Base-by-base conservation (phyloP, 2,113 vertebrate species). In the Thomomys bottae region DNA sequence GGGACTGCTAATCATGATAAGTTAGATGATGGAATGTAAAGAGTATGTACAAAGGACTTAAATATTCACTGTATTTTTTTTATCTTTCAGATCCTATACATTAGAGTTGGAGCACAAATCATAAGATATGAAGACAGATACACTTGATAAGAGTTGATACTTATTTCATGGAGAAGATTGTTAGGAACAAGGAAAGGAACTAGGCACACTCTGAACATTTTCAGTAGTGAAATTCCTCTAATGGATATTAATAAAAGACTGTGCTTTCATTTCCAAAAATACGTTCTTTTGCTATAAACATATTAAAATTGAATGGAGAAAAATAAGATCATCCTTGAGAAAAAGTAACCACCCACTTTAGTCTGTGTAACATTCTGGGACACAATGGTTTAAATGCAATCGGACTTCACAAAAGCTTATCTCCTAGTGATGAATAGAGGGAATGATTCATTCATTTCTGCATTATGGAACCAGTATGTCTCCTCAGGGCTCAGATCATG, bases 241-340 rank as follows among this genome's bases (percentile, higher is more conserved):
- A 80, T 24, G 70, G 8, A 40, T 89, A 93, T 93, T 30, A 82
- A 84, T 89, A 38, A 93, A 84, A 84, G 77, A 63, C 6, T 32
- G 21, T 91, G 64, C 36, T 89, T 92, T 95, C 72, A 80, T 75
- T 93, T 88, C 49, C 26, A 80, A 72, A 87, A 88, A 67, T 90
- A 72, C 5, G 8, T 34, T 76, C 78, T 94, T 89, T 86, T 89
- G 84, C 67, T 66, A 89, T 84, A 90, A 75, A 88, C n/a, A 86
- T 61, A 90, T 67, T 72, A 72, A 89, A 95, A 73, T 3, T 45
- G 73, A 95, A 85, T 84, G 61, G 82, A 89, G 93, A 87, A 92
- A 95, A 93, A 84, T 66, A 88, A 95, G 64, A 84, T 90, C 77
- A 84, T 80, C 63, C 54, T 76, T 88, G 40, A 94, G 67, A 86